A percentile compares a stretch with the other conserved stretches of the same genome.
phyloP scores from a whole-genome alignment of 2,888 invertebrate species.

The Cryptus armator region DNA sequence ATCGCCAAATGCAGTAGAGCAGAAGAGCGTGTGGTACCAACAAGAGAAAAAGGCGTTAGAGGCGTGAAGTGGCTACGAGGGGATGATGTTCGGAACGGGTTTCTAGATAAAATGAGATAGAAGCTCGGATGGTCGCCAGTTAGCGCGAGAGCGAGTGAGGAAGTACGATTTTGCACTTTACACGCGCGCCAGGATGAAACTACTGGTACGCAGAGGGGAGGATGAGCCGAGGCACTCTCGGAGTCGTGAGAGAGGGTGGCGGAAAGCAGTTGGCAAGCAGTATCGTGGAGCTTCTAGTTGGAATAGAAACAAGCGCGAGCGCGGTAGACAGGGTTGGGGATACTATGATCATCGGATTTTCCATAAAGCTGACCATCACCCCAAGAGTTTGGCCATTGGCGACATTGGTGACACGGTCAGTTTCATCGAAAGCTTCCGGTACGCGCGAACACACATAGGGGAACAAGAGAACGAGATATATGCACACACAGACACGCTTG shows the following conservation, averaged over 20 bases:
- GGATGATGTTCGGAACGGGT: background rate
- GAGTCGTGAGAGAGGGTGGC: background rate
- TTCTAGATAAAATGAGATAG: slow-evolving; percentile 8
- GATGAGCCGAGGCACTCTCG: background rate
- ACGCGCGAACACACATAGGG: slow-evolving; percentile 11
- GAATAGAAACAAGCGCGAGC: background rate
- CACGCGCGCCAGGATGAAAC: background rate
- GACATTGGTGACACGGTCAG: background rate
- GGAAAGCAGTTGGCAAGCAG: background rate
- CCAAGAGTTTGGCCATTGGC: background rate
- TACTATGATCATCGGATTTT: background rate
- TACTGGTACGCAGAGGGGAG: slow-evolving; percentile 7
- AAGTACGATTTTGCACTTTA: slow-evolving; percentile 4
- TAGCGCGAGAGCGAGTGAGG: background rate
- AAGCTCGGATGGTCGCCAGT: background rate
- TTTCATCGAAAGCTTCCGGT: slow-evolving; percentile 43
- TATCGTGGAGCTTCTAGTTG: slow-evolving; percentile 26
- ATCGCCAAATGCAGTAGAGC: background rate
- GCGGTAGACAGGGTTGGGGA: background rate
- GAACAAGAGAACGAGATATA: slow-evolving; percentile 15
- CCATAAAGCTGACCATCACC: background rate
- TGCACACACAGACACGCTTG: slow-evolving; percentile 54
- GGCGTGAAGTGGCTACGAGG: slow-evolving; percentile 9
- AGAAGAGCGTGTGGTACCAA: background rate
- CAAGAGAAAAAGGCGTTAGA: slow-evolving; percentile 3